Evolutionary conservation across 2,888 invertebrate genomes (phyloP).

Genomic region (Drosophila engyochracea): DNA sequence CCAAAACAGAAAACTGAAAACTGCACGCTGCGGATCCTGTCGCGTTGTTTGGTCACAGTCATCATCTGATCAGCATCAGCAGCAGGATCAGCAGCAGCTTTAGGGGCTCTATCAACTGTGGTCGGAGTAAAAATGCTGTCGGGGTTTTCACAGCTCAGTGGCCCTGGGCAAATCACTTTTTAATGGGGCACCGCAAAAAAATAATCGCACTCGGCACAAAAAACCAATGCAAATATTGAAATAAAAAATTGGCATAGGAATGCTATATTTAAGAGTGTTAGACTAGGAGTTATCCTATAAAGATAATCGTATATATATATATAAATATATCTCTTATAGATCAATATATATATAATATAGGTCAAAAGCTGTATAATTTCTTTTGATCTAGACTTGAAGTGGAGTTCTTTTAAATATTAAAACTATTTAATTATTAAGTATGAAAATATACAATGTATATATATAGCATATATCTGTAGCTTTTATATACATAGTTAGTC

Average conservation of each 20-base stretch:
- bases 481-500: not conserved
- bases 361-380: too few species aligned
- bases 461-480: too few species aligned
- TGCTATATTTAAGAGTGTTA: too few species aligned
- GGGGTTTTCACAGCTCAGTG: slow-evolving; percentile 69
- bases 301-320: not conserved
- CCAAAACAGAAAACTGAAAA: slow-evolving; percentile 6
- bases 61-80: slow-evolving; percentile 17
- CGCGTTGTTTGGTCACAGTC: slow-evolving; percentile 67
- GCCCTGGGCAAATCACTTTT: slow-evolving; percentile 42
- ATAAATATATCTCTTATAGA: too few species aligned
- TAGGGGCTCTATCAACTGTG: slow-evolving; percentile 19
- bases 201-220: slow-evolving; percentile 34
- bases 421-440: too few species aligned
- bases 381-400: too few species aligned
- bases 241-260: not conserved
- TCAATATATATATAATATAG: too few species aligned
- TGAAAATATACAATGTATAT: too few species aligned
- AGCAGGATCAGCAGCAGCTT: slow-evolving; percentile 3
- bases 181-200: slow-evolving; percentile 62
- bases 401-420: too few species aligned
- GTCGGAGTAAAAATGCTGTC: slow-evolving; percentile 2
- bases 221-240: slow-evolving; percentile 14
- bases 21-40: slow-evolving; percentile 41
- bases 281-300: slow-evolving; percentile 4